Base-by-base conservation (phyloP, 92 coral and sea anemone genomes). In the Hydrozoanthus gracilis region DNA sequence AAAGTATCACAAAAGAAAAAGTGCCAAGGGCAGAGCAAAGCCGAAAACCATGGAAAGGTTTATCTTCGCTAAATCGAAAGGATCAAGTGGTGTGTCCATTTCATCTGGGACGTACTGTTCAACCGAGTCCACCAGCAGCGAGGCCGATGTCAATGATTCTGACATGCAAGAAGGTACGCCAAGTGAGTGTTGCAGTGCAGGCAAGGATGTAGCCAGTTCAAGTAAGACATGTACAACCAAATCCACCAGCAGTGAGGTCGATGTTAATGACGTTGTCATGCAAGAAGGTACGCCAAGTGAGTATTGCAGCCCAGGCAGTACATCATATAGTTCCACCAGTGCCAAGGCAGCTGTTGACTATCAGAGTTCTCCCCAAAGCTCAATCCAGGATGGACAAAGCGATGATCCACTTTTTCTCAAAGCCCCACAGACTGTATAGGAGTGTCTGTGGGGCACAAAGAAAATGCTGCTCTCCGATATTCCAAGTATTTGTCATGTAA, bases 391-490 rank as follows among this genome's bases (percentile, higher is more conserved):
- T 82, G 86, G 76, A 65, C 76, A 82, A 65, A 82, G 86, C 71
- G 76, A 65, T 82, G 86, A 82, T 82, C 76, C 76, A 65, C 62
- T 82, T 73, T 88, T 88, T 71, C 69, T 66, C 88, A 76, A 80
- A 76, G 88, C 78, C 91, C 91, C 84, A 88, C 88, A 74, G 91
- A 84, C 88, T 73, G 88, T 73, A 84, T 83, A 70, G 86, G 83
- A 55, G n/a, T 77, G 83, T 80, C 90, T 87, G 90, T 80, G 90
- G 90, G 90, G 90, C 70, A 80, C 84, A 87, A 73, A 86, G 88
- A 87, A 66, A 87, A 20, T 13, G 74, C 45, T 13, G 51, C 18
- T 72, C 87, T 51, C 76, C 87, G 84, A 58, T 75, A 87, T 35
- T 58, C 82, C 74, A 79, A 87, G 83, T 77, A 62, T 66, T 87